Evolutionary conservation across 2,888 invertebrate species (phyloP), one percentile per base, ranked within the genome.

Genomic region (Leuctra nigra): DNA sequence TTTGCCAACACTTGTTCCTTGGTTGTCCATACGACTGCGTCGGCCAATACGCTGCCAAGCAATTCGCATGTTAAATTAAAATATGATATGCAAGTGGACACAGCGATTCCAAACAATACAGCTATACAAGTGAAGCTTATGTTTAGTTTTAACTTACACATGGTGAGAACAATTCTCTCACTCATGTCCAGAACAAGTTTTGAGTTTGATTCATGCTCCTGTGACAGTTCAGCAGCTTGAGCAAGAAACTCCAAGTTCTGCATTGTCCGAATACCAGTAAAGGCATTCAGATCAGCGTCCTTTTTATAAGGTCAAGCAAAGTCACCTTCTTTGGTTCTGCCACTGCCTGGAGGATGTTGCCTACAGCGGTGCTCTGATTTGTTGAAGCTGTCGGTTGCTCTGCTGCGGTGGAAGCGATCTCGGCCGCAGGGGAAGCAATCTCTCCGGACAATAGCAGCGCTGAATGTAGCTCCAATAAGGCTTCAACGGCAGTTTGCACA

Each of bases 1-100:
- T 64, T 66, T 11, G 54, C 47, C n/a, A 50, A 46, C 18, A 63
- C 62, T 61, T 64, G 62, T 44, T 63, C 44, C 55, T 56, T 61
- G 11, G 57, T 29, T 46, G 62, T 61, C 59, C 59, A 64, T 4
- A 35, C 9, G 29, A 63, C 53, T 4, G 29, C 33, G 2, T 4
- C 2, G 54, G 59, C 55, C 18, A 63, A 53, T 50, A 52, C 46
- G 13, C 7, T 25, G 16, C 47, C 54, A 16, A 62, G 55, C 24
- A 61, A 29, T 29, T 29, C 11, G 7, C 6, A 4, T 4, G 38
- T 38, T 14, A 14, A 38, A 6, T 41, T n/a, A 36, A 36, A 36
- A 36, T 36, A 36, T 13, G 4, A 14, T 14, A 36, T 36, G 4
- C n/a, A 14, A 13, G 36, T 36, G 13, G 36, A 14, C 4, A 36